phyloP scores from a whole-genome alignment of 2,888 invertebrate genomes.

The Cyclophora punctaria region DNA sequence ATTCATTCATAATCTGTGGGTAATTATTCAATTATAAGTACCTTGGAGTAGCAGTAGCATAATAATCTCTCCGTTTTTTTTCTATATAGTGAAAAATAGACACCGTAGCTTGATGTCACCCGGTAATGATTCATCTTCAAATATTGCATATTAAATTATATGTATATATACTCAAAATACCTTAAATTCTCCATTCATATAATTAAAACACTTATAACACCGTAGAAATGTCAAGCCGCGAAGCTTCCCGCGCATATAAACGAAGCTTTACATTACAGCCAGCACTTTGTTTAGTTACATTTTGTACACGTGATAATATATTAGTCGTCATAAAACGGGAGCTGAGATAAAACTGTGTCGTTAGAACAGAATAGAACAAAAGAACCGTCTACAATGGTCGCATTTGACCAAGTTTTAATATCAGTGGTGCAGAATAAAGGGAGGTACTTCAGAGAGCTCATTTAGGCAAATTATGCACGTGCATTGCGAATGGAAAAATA shows the following conservation, averaged over 20 bases:
- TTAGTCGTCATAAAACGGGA: constrained; percentile 15
- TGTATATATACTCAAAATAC: too few species aligned
- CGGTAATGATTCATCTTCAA: too few species aligned
- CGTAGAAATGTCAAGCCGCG: background rate
- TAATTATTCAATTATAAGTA: too few species aligned
- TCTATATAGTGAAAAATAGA: too few species aligned
- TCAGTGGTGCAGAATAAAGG: constrained; percentile 46
- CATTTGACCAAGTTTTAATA: constrained; percentile 62
- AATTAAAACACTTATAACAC: too few species aligned
- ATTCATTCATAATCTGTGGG: too few species aligned
- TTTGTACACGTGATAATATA: constrained; percentile 13
- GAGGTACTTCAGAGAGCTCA: constrained; percentile 42
- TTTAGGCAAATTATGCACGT: constrained; percentile 56
- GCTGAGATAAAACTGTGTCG: constrained; percentile 16
- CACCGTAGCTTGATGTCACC: too few species aligned
- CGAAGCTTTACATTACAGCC: background rate
- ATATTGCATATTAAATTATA: too few species aligned
- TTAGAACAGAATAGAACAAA: constrained; percentile 41
- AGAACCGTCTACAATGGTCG: constrained; percentile 43
- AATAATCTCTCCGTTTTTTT: too few species aligned
- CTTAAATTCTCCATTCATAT: too few species aligned
- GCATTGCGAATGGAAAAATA: constrained; percentile 33
- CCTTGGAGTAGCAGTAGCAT: too few species aligned
- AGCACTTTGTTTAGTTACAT: constrained; percentile 1
- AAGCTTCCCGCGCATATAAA: too few species aligned